Evolutionary conservation across 2,113 vertebrate species (phyloP).

Genomic region (Pteruthius melanotis): DNA sequence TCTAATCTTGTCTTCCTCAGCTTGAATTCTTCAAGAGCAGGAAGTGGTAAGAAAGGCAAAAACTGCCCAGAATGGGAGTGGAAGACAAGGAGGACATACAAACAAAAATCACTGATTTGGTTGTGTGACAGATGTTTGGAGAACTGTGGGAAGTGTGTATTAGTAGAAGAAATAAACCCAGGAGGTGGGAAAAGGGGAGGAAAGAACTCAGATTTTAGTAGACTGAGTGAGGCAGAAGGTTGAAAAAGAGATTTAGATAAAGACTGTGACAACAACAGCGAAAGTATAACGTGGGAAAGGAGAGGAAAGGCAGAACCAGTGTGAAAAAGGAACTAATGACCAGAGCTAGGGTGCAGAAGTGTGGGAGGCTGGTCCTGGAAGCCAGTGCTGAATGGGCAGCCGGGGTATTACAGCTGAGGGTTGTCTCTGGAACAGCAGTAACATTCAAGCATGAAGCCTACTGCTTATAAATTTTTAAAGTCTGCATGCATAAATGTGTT

Average conservation of each 20-base stretch:
- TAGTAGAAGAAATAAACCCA: not conserved
- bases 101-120: not conserved
- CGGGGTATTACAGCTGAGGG: not conserved
- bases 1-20: not conserved
- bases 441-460: not conserved
- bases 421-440: not conserved
- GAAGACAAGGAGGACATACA: not conserved
- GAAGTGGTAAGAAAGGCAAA: not conserved
- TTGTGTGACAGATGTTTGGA: not conserved
- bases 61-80: not conserved
- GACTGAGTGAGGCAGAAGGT: not conserved
- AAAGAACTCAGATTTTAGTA: not conserved
- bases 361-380: not conserved
- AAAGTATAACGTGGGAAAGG: not conserved
- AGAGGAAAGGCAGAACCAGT: not conserved
- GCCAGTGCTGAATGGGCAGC: not conserved
- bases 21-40: not conserved
- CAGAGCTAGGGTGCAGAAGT: not conserved
- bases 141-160: not conserved
- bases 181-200: accelerated
- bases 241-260: not conserved
- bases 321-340: not conserved
- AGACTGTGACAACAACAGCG: not conserved
- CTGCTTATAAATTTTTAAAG: not conserved
- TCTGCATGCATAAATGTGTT: not conserved